Conservation (phyloP, 2,888 invertebrate species). For the Phymatocera aterrima region DNA sequence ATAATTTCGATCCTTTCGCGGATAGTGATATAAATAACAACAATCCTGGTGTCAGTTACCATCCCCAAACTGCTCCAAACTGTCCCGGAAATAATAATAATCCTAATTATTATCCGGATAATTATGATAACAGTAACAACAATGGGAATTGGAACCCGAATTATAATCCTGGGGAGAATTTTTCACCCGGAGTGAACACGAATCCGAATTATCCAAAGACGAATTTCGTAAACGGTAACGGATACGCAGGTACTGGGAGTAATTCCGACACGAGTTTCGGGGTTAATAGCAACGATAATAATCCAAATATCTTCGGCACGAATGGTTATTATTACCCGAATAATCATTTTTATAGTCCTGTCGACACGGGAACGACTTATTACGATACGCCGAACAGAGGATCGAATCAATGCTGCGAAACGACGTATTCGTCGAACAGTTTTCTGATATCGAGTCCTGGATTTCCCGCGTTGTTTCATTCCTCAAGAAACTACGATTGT, state of each 20-base stretch:
- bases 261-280: slow-evolving; percentile 41
- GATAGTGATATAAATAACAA: not conserved
- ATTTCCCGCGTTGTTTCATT: slow-evolving; percentile 73
- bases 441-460: slow-evolving; percentile 78
- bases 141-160: slow-evolving; percentile 2
- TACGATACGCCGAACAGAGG: slow-evolving; percentile 8
- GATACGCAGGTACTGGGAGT: slow-evolving; percentile 36
- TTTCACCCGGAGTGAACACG: not conserved
- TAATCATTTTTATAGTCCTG: not conserved
- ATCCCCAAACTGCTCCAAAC: not conserved
- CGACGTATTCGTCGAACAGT: slow-evolving; percentile 56
- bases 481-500: slow-evolving; percentile 72
- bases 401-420: slow-evolving; percentile 59
- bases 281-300: slow-evolving; percentile 39
- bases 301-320: not conserved
- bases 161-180: not conserved
- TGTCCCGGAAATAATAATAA: not conserved
- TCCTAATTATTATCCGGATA: not conserved
- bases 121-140: not conserved
- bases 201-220: slow-evolving; percentile 5
- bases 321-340: slow-evolving; percentile 6
- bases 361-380: slow-evolving; percentile 17
- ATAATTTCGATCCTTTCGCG: not conserved
- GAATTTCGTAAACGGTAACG: slow-evolving; percentile 23
- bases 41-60: slow-evolving; percentile 14